Evolutionary conservation across 2,113 vertebrate species (phyloP).

Genomic region (Chinchilla lanigera): DNA sequence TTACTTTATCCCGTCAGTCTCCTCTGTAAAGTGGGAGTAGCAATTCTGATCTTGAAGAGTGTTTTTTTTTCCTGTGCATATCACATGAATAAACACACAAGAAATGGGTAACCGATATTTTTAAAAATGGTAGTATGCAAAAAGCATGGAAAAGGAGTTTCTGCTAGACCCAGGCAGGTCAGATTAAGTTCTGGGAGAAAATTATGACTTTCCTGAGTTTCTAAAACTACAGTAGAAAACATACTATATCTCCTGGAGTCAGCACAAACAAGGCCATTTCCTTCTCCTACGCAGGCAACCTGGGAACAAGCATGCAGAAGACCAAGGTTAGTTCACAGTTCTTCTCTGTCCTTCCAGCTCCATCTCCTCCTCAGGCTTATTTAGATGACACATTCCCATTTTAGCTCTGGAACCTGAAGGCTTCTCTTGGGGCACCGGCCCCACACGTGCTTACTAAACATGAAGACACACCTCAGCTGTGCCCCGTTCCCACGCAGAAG

Average conservation of each 20-base stretch:
- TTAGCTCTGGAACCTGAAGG: background rate
- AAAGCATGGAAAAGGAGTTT: too few species aligned
- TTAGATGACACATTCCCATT: too few species aligned
- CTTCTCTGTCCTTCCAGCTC: background rate
- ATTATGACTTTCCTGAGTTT: accelerated
- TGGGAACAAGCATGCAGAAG: background rate
- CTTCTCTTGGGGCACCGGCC: background rate
- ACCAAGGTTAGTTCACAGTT: background rate
- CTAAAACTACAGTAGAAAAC: background rate
- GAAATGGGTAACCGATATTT: background rate
- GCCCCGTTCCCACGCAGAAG: background rate
- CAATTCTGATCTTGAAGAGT: background rate
- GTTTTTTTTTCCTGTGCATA: too few species aligned
- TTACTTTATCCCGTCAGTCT: background rate
- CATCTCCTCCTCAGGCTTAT: background rate
- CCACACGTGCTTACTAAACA: background rate
- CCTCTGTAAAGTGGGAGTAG: background rate
- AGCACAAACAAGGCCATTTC: background rate
- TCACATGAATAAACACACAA: background rate
- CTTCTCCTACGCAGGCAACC: background rate
- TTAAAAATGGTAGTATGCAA: background rate
- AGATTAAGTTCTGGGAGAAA: background rate
- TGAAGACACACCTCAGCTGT: background rate
- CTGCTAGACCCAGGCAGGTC: background rate
- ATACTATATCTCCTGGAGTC: too few species aligned